Conservation (phyloP, 2,888 invertebrate genomes). For the Stramonita haemastoma region DNA sequence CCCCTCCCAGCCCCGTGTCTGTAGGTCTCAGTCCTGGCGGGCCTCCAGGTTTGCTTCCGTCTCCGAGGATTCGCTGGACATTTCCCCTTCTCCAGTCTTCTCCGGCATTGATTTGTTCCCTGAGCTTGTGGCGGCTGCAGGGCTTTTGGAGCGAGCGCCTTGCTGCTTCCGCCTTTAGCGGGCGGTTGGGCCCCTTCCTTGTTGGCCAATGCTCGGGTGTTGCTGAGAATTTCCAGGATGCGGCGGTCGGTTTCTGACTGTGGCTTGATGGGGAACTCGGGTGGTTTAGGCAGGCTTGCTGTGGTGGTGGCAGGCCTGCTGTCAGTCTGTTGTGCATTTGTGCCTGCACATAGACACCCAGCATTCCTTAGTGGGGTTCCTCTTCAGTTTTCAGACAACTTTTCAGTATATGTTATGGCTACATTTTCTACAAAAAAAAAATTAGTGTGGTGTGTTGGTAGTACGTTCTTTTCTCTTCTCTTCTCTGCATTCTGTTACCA, state of each 20-base stretch:
- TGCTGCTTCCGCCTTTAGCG: constrained; percentile 40
- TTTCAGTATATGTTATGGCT: too few relatives aligned
- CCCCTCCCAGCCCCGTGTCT: not conserved
- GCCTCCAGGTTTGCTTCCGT: not conserved
- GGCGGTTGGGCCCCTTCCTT: constrained; percentile 47
- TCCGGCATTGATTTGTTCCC: constrained; percentile 13
- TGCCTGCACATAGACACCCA: constrained; percentile 16
- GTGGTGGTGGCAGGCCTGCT: constrained; percentile 28
- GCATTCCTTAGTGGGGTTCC: too few relatives aligned
- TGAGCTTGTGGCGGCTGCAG: constrained; percentile 20
- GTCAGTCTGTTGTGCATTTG: constrained; percentile 27
- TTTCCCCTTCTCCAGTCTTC: constrained; percentile 9
- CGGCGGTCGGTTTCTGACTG: constrained; percentile 72
- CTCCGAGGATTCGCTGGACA: not conserved
- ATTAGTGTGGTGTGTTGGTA: too few relatives aligned
- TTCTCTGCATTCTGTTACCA: too few relatives aligned
- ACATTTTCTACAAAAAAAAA: too few relatives aligned
- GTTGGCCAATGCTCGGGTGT: constrained; percentile 58
- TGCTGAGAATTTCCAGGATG: constrained; percentile 70
- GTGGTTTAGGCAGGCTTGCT: constrained; percentile 52
- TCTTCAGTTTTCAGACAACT: too few relatives aligned
- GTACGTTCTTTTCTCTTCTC: too few relatives aligned
- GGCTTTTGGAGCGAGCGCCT: constrained; percentile 48
- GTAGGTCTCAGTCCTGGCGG: not conserved
- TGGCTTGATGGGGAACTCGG: constrained; percentile 62